Conservation (phyloP, 2,113 vertebrate species). For the Hystrix cristata region DNA sequence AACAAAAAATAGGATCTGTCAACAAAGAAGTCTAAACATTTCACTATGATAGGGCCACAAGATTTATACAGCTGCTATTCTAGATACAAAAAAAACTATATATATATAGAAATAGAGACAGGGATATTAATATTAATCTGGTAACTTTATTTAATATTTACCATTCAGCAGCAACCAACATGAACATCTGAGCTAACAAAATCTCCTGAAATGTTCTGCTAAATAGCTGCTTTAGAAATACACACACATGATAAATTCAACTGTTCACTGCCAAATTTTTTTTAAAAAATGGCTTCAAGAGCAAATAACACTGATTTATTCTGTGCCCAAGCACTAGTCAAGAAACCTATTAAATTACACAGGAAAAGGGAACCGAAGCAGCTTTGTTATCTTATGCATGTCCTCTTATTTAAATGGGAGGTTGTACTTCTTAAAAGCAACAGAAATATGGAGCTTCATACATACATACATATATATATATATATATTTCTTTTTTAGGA, state of each 20-base stretch:
- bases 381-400: slow-evolving; percentile 89
- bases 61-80: slow-evolving; percentile 57
- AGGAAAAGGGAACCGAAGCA: slow-evolving; percentile 82
- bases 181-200: slow-evolving; percentile 85
- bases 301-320: slow-evolving; percentile 89
- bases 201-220: slow-evolving; percentile 86
- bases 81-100: slow-evolving; percentile 66
- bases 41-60: slow-evolving; percentile 30
- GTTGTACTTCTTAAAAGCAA: slow-evolving; percentile 87
- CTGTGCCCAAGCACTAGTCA: slow-evolving; percentile 88
- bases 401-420: slow-evolving; percentile 88
- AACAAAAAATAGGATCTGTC: slow-evolving; percentile 27
- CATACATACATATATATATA: background rate
- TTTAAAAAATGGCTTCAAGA: slow-evolving; percentile 81
- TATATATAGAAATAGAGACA: slow-evolving; percentile 58
- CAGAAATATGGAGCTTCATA: slow-evolving; percentile 86
- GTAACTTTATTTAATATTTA: slow-evolving; percentile 89
- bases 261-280: slow-evolving; percentile 82
- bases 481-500: slow-evolving; percentile 63
- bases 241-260: slow-evolving; percentile 83
- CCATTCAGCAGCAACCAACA: slow-evolving; percentile 87
- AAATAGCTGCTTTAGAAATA: slow-evolving; percentile 86
- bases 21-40: slow-evolving; percentile 60
- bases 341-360: slow-evolving; percentile 87
- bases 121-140: slow-evolving; percentile 86